Conservation (phyloP, 2,888 invertebrate species). For the Leptopterna dolabrata region DNA sequence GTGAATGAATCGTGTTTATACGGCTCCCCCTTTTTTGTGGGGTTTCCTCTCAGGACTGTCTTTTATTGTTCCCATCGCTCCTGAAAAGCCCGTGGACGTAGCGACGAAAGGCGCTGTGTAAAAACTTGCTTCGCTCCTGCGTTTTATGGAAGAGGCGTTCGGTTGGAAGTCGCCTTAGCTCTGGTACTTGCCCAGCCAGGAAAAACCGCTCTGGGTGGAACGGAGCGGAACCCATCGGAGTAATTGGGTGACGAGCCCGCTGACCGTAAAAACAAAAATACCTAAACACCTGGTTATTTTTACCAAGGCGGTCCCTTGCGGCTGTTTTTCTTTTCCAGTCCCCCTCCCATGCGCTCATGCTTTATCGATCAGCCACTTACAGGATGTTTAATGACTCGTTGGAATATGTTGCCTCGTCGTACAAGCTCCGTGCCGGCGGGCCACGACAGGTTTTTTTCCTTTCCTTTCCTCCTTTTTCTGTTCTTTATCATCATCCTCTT, state of each 20-base stretch:
- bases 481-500: neutral
- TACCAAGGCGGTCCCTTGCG: neutral
- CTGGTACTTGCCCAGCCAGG: neutral
- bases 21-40: neutral
- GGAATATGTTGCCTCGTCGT: constrained; percentile 15
- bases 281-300: constrained; percentile 27
- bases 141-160: neutral
- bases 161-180: neutral
- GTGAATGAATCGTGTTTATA: neutral
- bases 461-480: neutral
- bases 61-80: neutral
- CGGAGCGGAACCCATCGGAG: constrained; percentile 14
- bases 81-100: neutral
- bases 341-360: neutral
- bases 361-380: constrained; percentile 21
- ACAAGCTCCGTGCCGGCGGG: neutral
- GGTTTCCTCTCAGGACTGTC: neutral
- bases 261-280: constrained; percentile 27
- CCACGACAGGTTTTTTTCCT: neutral
- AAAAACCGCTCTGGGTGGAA: neutral
- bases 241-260: constrained; percentile 24
- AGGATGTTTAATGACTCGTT: constrained; percentile 14
- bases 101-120: neutral
- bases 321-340: neutral
- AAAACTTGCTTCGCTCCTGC: neutral